Base-by-base conservation (phyloP, 2,888 invertebrate species). In the Aporophyla lueneburgensis region DNA sequence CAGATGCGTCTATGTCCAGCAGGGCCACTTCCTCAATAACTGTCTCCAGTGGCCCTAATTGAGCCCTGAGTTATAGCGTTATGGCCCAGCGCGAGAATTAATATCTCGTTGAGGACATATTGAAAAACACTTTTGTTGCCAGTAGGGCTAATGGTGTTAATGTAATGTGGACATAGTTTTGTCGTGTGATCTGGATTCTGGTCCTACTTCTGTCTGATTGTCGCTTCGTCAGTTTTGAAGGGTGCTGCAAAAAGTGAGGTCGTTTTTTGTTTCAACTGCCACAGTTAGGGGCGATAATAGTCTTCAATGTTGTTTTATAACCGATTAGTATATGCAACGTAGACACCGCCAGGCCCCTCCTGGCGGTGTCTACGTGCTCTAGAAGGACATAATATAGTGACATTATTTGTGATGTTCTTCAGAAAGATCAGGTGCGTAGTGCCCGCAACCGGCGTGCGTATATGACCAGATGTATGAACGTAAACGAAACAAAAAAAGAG, bases 11-110 rank as follows among this genome's bases (percentile, higher is more conserved):
- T 21, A 40, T 70, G 84, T 83, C 80, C 85, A 87, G 89, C 85
- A 87, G 86, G 80, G 70, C 83, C 69, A 86, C 89, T 91, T 92
- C 93, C 92, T 91, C 90, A 91, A 93, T 93, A 93, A 91, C 89
- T 90, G 92, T 92, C 91, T 84, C 65, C 59, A 71, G 56, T 89
- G 91, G 83, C 88, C 91, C 90, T 92, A 93, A 92, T 91, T 92
- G 90, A 89, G 83, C 76, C 73, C 72, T 87, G 89, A 91, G 86
- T 91, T 91, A 91, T 88, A 86, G 74, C 67, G 73, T 70, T 54
- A 76, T 63, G 46, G 76, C 16, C 58, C 67, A 53, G 67, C 33
- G 51, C 61, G 70, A 69, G 84, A 87, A 83, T 84, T 83, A 84
- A 81, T 81, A 79, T 71, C 78, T 80, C 78, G 68, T 71, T 71